These are phyloP conservation scores for Parnassius apollo DNA, from an alignment of 2,888 invertebrate genomes.

Conservation along the genomic window DNA sequence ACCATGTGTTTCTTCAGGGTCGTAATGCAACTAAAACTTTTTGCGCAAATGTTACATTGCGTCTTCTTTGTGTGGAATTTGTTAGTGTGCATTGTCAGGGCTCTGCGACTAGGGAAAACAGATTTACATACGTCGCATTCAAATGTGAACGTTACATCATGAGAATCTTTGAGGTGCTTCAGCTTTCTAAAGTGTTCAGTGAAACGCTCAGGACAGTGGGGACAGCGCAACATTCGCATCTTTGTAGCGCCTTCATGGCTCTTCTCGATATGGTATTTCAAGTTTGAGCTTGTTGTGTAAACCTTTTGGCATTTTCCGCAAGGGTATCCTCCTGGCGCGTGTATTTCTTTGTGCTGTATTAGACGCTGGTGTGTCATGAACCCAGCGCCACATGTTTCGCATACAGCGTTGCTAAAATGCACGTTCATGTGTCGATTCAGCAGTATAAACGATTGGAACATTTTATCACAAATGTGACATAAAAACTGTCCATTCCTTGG, in stretches of 20 bases:
- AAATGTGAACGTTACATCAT: slow-evolving; percentile 57
- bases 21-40: slow-evolving; percentile 66
- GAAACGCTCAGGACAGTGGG: slow-evolving; percentile 60
- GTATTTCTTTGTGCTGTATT: slow-evolving; percentile 62
- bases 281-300: slow-evolving; percentile 66
- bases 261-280: slow-evolving; percentile 60
- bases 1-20: slow-evolving; percentile 59
- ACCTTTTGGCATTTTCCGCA: slow-evolving; percentile 69
- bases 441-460: slow-evolving; percentile 60
- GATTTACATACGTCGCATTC: slow-evolving; percentile 58
- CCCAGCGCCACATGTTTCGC: slow-evolving; percentile 61
- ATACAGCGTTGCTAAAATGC: slow-evolving; percentile 64
- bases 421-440: slow-evolving; percentile 68
- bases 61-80: slow-evolving; percentile 63
- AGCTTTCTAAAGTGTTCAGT: slow-evolving; percentile 60
- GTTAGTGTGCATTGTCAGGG: slow-evolving; percentile 61
- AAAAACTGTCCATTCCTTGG: slow-evolving; percentile 50
- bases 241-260: slow-evolving; percentile 54
- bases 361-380: slow-evolving; percentile 62
- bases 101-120: slow-evolving; percentile 52
- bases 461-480: slow-evolving; percentile 57
- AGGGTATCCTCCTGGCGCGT: slow-evolving; percentile 56
- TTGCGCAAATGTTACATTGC: slow-evolving; percentile 71
- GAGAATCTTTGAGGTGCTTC: slow-evolving; percentile 62
- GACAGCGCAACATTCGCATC: slow-evolving; percentile 54